Percentiles rank a stretch among this genome's conserved stretches.
Evolutionary conservation across 2,888 invertebrate species (phyloP).

Genomic region (Phania funesta): DNA sequence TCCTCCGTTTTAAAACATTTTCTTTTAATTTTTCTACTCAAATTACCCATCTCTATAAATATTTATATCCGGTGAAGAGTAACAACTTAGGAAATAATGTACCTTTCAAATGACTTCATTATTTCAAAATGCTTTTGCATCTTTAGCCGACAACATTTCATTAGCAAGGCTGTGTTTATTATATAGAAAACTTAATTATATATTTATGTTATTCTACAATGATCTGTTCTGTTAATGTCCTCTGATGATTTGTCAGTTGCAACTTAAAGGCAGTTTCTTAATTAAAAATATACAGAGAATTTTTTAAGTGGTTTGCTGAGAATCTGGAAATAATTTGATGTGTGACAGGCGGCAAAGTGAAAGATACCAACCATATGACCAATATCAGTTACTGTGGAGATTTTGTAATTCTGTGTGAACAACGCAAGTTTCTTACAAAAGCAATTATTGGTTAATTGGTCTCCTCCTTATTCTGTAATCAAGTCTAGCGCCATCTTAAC

Average conservation of each 20-base stretch:
- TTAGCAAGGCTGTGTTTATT: conserved; percentile 4
- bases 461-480: too few relatives aligned
- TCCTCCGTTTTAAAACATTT: not conserved
- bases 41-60: conserved; percentile 34
- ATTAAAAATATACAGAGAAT: conserved; percentile 20
- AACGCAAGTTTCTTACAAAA: not conserved
- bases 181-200: conserved; percentile 26
- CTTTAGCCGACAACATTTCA: conserved; percentile 48
- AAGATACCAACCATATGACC: not conserved
- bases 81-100: conserved; percentile 25
- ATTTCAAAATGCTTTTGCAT: conserved; percentile 31
- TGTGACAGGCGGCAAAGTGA: conserved; percentile 22
- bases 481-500: too few relatives aligned
- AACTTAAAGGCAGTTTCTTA: not conserved
- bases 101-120: conserved; percentile 49
- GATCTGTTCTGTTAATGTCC: conserved; percentile 6
- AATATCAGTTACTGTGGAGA: not conserved
- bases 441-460: not conserved
- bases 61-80: conserved; percentile 31
- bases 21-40: not conserved
- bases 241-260: conserved; percentile 38
- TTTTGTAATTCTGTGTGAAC: not conserved
- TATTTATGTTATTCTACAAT: conserved; percentile 43
- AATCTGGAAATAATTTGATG: conserved; percentile 13
- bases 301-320: conserved; percentile 3